Evolutionary conservation across 2,797 vertebrate genomes (phyloP).

Genomic region (Pangasius macronema): DNA sequence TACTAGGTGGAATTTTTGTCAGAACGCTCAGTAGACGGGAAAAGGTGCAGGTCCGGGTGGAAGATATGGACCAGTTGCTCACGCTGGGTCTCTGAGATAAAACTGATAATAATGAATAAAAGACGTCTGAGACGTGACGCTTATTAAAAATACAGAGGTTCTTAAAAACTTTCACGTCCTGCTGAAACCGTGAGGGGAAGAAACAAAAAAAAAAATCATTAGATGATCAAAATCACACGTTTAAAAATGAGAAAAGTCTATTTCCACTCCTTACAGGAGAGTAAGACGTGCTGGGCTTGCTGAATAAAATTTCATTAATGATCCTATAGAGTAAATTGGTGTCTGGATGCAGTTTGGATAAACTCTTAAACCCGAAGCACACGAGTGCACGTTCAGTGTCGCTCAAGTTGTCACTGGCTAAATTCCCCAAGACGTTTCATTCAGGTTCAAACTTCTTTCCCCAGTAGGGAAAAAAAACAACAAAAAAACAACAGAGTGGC

Average conservation of each 20-base stretch:
- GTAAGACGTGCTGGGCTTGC: not conserved
- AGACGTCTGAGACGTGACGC: not conserved
- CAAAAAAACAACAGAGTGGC: no score
- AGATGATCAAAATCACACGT: not conserved
- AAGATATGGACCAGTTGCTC: not conserved
- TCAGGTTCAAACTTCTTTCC: not conserved
- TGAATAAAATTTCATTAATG: not conserved
- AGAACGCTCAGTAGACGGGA: not conserved
- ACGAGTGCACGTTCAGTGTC: no score
- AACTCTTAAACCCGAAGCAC: not conserved
- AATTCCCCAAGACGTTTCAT: not conserved
- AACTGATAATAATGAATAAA: not conserved
- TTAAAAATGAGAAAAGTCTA: not conserved
- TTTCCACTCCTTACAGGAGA: not conserved
- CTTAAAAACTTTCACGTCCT: not conserved
- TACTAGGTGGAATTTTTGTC: not conserved
- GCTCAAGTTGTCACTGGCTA: not conserved
- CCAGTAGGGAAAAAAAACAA: not conserved
- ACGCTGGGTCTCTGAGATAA: not conserved
- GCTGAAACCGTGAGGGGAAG: not conserved
- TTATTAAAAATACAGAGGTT: not conserved
- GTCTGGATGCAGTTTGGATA: not conserved
- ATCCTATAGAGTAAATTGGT: not conserved
- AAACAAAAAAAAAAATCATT: no score
- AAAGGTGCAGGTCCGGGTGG: not conserved